Percentiles rank a stretch among this genome's conserved stretches.
These are phyloP conservation scores for Tillus elongatus DNA, from an alignment of 2,888 invertebrate genomes.

Conservation along the genomic window DNA sequence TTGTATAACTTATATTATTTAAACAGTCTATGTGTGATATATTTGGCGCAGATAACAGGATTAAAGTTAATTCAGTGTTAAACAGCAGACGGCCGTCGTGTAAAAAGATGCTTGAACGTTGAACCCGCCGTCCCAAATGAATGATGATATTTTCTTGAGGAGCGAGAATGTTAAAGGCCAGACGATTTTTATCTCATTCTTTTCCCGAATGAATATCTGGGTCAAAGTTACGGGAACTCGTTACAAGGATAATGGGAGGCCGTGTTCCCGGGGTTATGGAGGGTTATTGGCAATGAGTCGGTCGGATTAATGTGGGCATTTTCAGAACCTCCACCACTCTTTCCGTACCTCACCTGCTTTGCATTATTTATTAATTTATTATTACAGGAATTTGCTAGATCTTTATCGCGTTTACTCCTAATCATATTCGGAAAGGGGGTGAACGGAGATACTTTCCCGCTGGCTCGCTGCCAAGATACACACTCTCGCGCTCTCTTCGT, in stretches of 20 bases:
- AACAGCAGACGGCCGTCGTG: too few species aligned
- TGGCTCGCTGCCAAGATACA: neutral
- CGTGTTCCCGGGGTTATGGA: conserved; percentile 25
- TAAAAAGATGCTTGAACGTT: conserved; percentile 8
- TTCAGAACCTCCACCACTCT: too few species aligned
- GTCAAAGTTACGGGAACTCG: conserved; percentile 40
- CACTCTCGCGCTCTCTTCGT: too few species aligned
- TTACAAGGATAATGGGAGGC: conserved; percentile 36
- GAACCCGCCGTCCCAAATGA: conserved; percentile 16
- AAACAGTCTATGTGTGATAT: too few species aligned
- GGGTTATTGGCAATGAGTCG: conserved; percentile 35
- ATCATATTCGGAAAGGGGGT: conserved; percentile 8
- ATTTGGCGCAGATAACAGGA: too few species aligned
- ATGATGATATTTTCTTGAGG: conserved; percentile 24
- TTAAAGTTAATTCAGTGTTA: too few species aligned
- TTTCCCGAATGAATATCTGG: conserved; percentile 37
- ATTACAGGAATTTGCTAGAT: too few species aligned
- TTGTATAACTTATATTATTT: too few species aligned
- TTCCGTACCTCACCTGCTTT: conserved; percentile 23
- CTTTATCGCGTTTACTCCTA: too few species aligned
- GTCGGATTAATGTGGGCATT: conserved; percentile 23
- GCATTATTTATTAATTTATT: conserved; percentile 30
- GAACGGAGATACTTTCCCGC: neutral
- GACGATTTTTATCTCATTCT: conserved; percentile 39
- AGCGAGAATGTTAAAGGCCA: conserved; percentile 30